Evolutionary conservation across 2,113 vertebrate species (phyloP).

Genomic region (Serilophus lunatus): DNA sequence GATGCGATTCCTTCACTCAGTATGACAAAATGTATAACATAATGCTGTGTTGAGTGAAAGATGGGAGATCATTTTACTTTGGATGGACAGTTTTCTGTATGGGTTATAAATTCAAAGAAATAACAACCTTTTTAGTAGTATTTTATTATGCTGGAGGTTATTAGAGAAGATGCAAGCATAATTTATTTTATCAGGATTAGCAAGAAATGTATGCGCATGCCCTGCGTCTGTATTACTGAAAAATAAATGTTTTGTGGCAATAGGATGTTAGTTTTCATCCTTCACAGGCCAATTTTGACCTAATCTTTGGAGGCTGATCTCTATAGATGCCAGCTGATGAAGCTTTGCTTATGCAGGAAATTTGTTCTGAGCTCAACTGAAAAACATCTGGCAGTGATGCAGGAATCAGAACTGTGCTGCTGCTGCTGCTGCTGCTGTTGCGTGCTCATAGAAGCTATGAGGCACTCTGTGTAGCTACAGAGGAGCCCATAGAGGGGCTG

Average conservation of each 20-base stretch:
- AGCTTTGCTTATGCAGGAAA: slow-evolving; percentile 23
- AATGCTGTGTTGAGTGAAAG: background rate
- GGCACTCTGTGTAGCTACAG: background rate
- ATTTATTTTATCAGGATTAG: background rate
- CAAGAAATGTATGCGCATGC: background rate
- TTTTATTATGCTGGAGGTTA: background rate
- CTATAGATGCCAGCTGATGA: slow-evolving; percentile 19
- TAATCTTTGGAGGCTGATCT: slow-evolving; percentile 1
- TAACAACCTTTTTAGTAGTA: background rate
- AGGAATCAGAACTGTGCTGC: background rate
- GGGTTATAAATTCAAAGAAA: background rate
- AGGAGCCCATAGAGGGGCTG: background rate
- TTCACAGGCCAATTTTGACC: background rate
- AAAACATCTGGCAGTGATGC: slow-evolving; percentile 38
- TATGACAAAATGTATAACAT: background rate
- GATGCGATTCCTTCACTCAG: background rate
- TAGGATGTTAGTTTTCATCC: background rate
- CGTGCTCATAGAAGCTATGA: background rate
- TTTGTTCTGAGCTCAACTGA: slow-evolving; percentile 24
- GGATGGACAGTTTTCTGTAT: background rate
- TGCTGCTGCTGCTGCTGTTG: background rate
- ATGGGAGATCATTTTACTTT: background rate
- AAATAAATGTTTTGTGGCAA: background rate
- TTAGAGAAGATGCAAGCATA: background rate
- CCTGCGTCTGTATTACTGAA: background rate